Evolutionary conservation across 2,797 vertebrate species (phyloP), one percentile per base, ranked within the genome.

Genomic region (Scyliorhinus canicula): DNA sequence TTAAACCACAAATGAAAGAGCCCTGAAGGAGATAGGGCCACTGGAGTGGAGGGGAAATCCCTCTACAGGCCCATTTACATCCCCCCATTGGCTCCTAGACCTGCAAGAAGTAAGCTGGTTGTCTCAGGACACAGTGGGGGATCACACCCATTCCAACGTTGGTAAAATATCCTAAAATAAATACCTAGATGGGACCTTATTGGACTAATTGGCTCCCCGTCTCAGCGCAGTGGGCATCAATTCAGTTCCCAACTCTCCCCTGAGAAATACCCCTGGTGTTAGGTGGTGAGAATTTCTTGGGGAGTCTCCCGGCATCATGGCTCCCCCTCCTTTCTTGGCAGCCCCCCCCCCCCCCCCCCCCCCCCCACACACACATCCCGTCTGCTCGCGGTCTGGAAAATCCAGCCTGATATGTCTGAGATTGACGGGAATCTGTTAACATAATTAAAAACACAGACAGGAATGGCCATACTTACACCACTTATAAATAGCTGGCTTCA

Each of bases 401-500:
- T 11, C 35, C 28, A 11, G 11, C 84, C 47, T 44, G 50, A 86
- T 47, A 35, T 67, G 40, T 50, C 63, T 69, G 40, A 69, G 91
- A 93, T 93, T 67, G 91, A 93, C 91, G 65, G 63, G 40, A 69
- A 93, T 93, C 44, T 93, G 91, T 93, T 28, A 93, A 93, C 91
- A 67, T 47, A 69, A 69, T 67, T 93, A 93, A 47, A 93, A 93
- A 93, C 50, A 93, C 40, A 67, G 91, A 14, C 40, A 67, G 57
- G 91, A 47, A 69, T 47, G 40, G 91, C 91, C 26, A 47, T 50
- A 47, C 44, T 47, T 67, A 12, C 95, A 96, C 94, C 91, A 95
- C 95, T 96, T 97, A 97, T 96, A 97, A 97, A 97, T 97, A 97
- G 96, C 96, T 95, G 96, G 95, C 40, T 96, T 96, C 96, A 96